A percentile compares a stretch with the other conserved stretches of the same genome.
phyloP scores from a whole-genome alignment of 2,113 vertebrate genomes.

The Ploceus nigricollis region DNA sequence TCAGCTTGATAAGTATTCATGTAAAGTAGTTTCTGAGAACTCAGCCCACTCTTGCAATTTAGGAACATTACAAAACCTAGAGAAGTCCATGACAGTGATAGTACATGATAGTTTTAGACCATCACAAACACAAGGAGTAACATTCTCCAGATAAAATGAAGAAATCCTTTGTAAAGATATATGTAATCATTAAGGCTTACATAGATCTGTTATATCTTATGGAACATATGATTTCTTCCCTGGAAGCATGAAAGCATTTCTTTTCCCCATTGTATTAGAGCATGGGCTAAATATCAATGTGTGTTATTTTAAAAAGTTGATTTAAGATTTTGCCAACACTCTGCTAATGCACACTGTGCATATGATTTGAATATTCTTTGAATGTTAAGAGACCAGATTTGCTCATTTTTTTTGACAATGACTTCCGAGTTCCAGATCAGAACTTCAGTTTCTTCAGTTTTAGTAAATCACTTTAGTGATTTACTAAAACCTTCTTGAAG shows the following conservation, averaged over 20 bases:
- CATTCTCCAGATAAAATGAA: not conserved
- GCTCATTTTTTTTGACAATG: not conserved
- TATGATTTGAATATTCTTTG: not conserved
- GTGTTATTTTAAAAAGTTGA: not conserved
- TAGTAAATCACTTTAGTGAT: not conserved
- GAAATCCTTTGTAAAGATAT: not conserved
- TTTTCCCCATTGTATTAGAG: not conserved
- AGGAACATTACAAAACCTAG: not conserved
- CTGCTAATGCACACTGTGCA: not conserved
- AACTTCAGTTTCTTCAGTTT: not conserved
- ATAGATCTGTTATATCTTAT: not conserved
- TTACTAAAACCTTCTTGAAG: not conserved
- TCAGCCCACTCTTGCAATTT: not conserved
- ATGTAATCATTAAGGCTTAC: not conserved
- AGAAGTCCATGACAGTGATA: not conserved
- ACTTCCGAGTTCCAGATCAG: not conserved
- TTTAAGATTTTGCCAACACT: not conserved
- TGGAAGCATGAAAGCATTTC: not conserved
- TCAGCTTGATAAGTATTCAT: not conserved
- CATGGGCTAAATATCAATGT: not conserved
- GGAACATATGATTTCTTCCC: not conserved
- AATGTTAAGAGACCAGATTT: not conserved
- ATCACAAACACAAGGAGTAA: not conserved
- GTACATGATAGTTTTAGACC: not conserved
- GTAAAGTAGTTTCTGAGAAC: conserved; percentile 13